Conservation (phyloP, 2,113 vertebrate species). For the Regulus satrapa region DNA sequence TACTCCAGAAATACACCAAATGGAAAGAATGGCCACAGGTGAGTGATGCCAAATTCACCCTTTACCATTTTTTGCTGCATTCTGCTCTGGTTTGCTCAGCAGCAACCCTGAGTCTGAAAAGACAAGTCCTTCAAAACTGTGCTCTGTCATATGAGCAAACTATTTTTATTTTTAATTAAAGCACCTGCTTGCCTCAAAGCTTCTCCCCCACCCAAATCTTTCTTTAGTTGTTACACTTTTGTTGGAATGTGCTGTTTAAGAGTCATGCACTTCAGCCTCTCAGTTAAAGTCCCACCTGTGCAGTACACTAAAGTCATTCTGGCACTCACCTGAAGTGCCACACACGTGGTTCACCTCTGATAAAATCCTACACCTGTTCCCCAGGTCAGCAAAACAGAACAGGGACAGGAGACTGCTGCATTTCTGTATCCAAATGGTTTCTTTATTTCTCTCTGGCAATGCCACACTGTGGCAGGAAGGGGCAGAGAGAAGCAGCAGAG, state of each 20-base stretch:
- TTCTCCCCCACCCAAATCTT: not conserved
- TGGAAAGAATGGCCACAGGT: not conserved
- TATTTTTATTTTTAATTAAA: not conserved
- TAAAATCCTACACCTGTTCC: not conserved
- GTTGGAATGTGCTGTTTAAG: not conserved
- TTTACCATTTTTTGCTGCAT: not conserved
- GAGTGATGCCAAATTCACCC: not conserved
- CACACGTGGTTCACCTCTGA: not conserved
- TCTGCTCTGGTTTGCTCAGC: not conserved
- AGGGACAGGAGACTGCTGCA: not conserved
- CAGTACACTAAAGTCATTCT: not conserved
- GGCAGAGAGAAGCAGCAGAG: not conserved
- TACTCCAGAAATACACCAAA: not conserved
- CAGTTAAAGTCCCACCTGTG: not conserved
- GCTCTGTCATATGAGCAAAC: not conserved
- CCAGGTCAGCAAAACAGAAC: not conserved
- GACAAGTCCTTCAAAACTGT: not conserved
- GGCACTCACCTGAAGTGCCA: not conserved
- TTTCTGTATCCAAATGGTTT: not conserved
- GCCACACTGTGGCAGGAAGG: not conserved
- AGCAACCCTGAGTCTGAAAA: not conserved
- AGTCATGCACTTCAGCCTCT: not conserved
- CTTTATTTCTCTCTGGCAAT: not conserved
- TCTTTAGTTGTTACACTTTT: not conserved
- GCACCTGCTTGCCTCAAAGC: not conserved